Evolutionary conservation across 2,797 vertebrate genomes (phyloP), one percentile per base, ranked within the genome.

Genomic region (Clarias fuscus): DNA sequence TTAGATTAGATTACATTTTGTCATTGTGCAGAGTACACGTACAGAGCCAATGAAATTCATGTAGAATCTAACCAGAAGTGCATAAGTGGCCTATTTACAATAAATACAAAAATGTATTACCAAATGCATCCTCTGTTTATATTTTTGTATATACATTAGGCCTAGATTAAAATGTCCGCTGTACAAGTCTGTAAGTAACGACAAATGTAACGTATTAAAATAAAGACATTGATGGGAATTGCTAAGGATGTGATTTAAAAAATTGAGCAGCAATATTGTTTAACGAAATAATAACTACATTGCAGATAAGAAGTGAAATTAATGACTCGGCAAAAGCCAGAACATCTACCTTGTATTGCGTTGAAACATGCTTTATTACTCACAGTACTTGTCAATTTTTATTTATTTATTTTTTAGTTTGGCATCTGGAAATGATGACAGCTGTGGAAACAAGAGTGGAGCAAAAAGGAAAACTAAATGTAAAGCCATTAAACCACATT

Each of bases 381-480:
- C 24, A 48, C 24, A 27, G 30, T 24, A 6, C 13, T 64, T 1
- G 33, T 17, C 37, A 64, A 1, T 1, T 13, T n/a, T 27, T 48
- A 24, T 30, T 4, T 13, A 4, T 13, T 7, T 65, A 18, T 67
- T 76, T n/a, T 90, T 81, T 86, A 93, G 93, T 83, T 90, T 90
- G 3, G 94, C 92, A 88, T 88, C 86, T 85, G 92, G 82, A 15
- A 89, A 85, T 85, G 90, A 92, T 13, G 91, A 15, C 83, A 91
- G 37, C 84, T 93, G 92, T 84, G 87, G 90, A 18, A 94, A 86
- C 86, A 93, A 82, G 90, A 92, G 90, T 43, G 94, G 91, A 61
- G 33, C 85, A 48, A 90, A 72, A 48, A 95, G 93, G 90, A 96
- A 95, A 91, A 72, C 86, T 14, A 95, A 94, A 95, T 5, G 96